A percentile compares a stretch with the other conserved stretches of the same genome.
Conservation (phyloP, 1,140 invertebrate species). For the Euwallacea similis region DNA sequence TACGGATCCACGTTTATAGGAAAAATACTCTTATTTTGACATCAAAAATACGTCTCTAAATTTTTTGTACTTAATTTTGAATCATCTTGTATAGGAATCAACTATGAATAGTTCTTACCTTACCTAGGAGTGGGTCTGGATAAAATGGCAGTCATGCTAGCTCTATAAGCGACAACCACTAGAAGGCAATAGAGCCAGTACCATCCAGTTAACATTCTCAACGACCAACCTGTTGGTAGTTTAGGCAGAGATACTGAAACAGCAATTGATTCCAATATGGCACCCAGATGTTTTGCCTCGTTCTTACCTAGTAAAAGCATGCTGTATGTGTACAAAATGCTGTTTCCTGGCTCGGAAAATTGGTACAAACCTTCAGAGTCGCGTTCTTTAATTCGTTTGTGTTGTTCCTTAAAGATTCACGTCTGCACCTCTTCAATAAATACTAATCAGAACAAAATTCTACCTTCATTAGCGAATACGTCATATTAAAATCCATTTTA, state of each 20-base stretch:
- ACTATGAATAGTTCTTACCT: conserved; percentile 8
- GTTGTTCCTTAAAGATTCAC: conserved; percentile 37
- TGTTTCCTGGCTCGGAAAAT: conserved; percentile 70
- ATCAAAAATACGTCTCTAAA: not conserved
- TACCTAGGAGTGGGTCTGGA: conserved; percentile 73
- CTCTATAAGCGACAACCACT: conserved; percentile 74
- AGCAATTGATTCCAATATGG: no score
- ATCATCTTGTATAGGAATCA: no score
- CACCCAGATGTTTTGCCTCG: not conserved
- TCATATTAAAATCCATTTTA: conserved; percentile 51
- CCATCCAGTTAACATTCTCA: conserved; percentile 77
- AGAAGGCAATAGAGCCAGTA: conserved; percentile 84
- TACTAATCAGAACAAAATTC: no score
- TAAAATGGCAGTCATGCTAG: conserved; percentile 80
- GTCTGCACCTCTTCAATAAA: no score
- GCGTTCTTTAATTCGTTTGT: conserved; percentile 35
- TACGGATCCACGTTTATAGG: no score
- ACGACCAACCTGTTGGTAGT: conserved; percentile 73
- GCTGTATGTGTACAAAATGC: conserved; percentile 74
- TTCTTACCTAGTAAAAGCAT: conserved; percentile 64
- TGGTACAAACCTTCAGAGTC: conserved; percentile 63
- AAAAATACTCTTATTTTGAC: not conserved
- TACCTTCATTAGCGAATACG: conserved; percentile 46
- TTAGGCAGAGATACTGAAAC: conserved; percentile 70
- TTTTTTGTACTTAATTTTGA: no score